Percentiles rank a stretch among this genome's conserved stretches.
These are phyloP conservation scores for Sylvilagus bachmani DNA, from an alignment of 2,113 vertebrate species.

Conservation along the genomic window DNA sequence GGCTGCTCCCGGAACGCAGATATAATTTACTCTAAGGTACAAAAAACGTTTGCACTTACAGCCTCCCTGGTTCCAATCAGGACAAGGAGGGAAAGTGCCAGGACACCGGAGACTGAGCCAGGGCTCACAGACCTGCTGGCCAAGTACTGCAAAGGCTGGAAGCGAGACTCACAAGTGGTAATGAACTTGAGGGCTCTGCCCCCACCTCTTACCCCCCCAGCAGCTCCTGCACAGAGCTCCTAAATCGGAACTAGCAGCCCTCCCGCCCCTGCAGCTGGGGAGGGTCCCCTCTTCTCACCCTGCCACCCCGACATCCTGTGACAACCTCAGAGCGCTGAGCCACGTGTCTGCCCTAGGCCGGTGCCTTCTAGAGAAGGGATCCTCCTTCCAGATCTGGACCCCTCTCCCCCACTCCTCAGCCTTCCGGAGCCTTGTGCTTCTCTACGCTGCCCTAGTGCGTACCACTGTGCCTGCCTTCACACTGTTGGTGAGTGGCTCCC, in stretches of 20 bases:
- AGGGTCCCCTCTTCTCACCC: background rate
- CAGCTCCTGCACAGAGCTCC: background rate
- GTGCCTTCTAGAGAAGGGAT: background rate
- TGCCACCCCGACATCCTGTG: background rate
- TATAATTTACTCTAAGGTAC: slow-evolving; percentile 84
- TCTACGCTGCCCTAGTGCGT: background rate
- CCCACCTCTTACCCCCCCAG: too few relatives aligned
- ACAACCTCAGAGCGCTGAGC: too few relatives aligned
- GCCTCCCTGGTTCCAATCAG: slow-evolving; percentile 85
- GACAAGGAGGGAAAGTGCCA: slow-evolving; percentile 79
- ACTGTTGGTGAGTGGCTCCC: background rate
- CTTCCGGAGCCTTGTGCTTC: accelerated
- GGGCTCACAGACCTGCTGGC: slow-evolving; percentile 82
- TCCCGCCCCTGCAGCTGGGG: background rate
- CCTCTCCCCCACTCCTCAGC: background rate
- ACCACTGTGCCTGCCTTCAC: background rate
- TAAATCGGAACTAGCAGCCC: background rate
- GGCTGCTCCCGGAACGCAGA: slow-evolving; percentile 81
- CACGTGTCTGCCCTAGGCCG: background rate
- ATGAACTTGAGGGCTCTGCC: slow-evolving; percentile 54
- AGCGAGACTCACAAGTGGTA: slow-evolving; percentile 59
- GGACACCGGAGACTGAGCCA: slow-evolving; percentile 82
- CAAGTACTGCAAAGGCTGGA: slow-evolving; percentile 70
- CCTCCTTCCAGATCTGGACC: background rate
- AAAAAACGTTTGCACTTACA: slow-evolving; percentile 82